A percentile compares a stretch with the other conserved stretches of the same genome.
Conservation (phyloP, 2,797 vertebrate genomes). For the Yasuhikotakia modesta region DNA sequence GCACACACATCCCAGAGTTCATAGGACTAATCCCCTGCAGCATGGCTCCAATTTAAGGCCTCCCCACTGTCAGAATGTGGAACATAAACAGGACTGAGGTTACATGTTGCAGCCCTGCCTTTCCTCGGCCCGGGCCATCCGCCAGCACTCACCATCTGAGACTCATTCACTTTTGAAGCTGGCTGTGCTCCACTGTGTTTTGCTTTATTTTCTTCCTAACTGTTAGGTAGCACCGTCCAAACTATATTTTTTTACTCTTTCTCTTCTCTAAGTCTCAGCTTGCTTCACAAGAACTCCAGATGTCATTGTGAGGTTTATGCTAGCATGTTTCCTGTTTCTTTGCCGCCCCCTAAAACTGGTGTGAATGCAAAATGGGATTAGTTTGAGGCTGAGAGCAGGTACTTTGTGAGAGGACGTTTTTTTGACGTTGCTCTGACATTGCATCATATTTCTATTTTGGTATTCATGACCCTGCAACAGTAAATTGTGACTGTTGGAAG, state of each 20-base stretch:
- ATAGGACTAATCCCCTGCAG: conserved; percentile 74
- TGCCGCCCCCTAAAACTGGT: conserved; percentile 72
- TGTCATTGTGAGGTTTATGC: conserved; percentile 27
- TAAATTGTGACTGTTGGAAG: conserved; percentile 35
- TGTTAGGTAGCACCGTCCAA: conserved; percentile 44
- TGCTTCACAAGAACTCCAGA: conserved; percentile 25
- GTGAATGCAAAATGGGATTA: conserved; percentile 74
- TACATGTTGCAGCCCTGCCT: conserved; percentile 59
- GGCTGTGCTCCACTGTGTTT: conserved; percentile 66
- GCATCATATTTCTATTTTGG: conserved; percentile 44
- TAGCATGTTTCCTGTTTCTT: conserved; percentile 73
- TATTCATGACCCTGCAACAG: conserved; percentile 40
- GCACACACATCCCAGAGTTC: conserved; percentile 57
- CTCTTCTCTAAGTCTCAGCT: conserved; percentile 36
- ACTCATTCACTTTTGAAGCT: conserved; percentile 69
- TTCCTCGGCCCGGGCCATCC: conserved; percentile 50
- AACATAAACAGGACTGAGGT: conserved; percentile 72
- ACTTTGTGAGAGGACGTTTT: conserved; percentile 71
- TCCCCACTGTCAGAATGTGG: conserved; percentile 67
- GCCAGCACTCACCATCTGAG: conserved; percentile 70
- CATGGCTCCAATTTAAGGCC: conserved; percentile 78
- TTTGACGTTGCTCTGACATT: conserved; percentile 34
- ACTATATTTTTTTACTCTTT: conserved; percentile 17
- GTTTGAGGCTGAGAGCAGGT: conserved; percentile 71
- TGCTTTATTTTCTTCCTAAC: conserved; percentile 21